A percentile compares a stretch with the other conserved stretches of the same genome.
Evolutionary conservation across 1,140 invertebrate genomes (phyloP).

Genomic region (Hyposmocoma kahamanoa): DNA sequence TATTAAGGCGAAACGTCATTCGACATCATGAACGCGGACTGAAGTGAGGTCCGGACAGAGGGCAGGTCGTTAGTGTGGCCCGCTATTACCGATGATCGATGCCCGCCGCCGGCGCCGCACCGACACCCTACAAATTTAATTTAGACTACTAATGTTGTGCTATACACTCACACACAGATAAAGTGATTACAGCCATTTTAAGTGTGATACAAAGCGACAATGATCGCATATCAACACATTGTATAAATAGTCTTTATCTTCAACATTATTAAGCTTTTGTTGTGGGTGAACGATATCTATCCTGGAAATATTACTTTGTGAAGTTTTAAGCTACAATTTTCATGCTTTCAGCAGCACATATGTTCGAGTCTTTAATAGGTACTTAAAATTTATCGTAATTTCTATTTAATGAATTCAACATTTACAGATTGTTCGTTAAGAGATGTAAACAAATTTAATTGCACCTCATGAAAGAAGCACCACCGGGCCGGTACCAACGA

Average conservation of each 20-base stretch:
- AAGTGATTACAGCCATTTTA: slow-evolving; percentile 31
- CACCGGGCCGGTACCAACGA: slow-evolving; percentile 27
- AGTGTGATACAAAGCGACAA: too few relatives aligned
- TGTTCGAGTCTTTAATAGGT: too few relatives aligned
- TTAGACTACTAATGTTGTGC: slow-evolving; percentile 50
- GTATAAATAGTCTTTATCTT: too few relatives aligned
- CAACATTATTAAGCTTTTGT: too few relatives aligned
- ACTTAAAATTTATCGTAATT: slow-evolving; percentile 64
- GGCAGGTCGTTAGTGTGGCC: slow-evolving; percentile 55
- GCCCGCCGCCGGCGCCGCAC: slow-evolving; percentile 44
- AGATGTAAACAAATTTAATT: slow-evolving; percentile 61
- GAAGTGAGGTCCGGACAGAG: slow-evolving; percentile 21
- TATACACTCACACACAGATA: slow-evolving; percentile 20
- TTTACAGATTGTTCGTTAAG: slow-evolving; percentile 58
- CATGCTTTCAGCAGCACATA: too few relatives aligned
- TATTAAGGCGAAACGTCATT: too few relatives aligned
- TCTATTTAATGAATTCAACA: slow-evolving; percentile 57
- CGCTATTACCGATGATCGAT: slow-evolving; percentile 63
- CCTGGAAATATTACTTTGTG: too few relatives aligned
- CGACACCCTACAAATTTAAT: slow-evolving; percentile 65
- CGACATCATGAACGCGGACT: too few relatives aligned
- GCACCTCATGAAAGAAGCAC: slow-evolving; percentile 32
- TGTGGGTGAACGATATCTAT: too few relatives aligned
- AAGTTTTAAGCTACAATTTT: too few relatives aligned
- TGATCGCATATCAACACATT: too few relatives aligned